Conservation (phyloP, 1,140 invertebrate genomes). For the Sesamia nonagrioides region DNA sequence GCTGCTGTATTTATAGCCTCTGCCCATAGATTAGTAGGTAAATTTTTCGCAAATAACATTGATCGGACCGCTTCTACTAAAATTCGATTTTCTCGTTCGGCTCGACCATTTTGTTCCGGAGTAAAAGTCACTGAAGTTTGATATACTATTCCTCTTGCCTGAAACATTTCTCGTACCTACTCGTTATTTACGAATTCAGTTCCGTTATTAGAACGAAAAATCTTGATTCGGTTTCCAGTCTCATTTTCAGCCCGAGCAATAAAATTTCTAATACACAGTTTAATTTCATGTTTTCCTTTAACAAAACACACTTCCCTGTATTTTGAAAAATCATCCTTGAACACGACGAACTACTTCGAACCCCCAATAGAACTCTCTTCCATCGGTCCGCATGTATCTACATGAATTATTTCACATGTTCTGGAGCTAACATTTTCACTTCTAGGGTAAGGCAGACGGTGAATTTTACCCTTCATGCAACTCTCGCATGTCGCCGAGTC, state of each 20-base stretch:
- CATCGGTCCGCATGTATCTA: slow-evolving; percentile 62
- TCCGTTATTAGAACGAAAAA: slow-evolving; percentile 75
- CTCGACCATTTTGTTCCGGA: slow-evolving; percentile 82
- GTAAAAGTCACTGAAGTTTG: slow-evolving; percentile 73
- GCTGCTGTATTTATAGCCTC: neutral
- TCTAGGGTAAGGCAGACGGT: slow-evolving; percentile 61
- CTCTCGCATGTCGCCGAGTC: slow-evolving; percentile 62
- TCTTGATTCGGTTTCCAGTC: slow-evolving; percentile 52
- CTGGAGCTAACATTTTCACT: slow-evolving; percentile 53
- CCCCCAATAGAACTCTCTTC: slow-evolving; percentile 49
- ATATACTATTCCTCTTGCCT: slow-evolving; percentile 65
- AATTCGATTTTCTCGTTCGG: slow-evolving; percentile 77
- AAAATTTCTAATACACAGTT: slow-evolving; percentile 64
- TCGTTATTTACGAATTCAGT: slow-evolving; percentile 73
- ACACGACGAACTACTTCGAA: slow-evolving; percentile 50
- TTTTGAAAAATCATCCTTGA: slow-evolving; percentile 78
- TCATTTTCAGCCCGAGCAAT: slow-evolving; percentile 64
- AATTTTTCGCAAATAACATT: slow-evolving; percentile 4
- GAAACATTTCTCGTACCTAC: slow-evolving; percentile 60
- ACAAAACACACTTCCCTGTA: slow-evolving; percentile 74
- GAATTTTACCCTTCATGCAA: slow-evolving; percentile 74
- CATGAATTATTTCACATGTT: slow-evolving; percentile 74
- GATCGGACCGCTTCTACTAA: slow-evolving; percentile 57
- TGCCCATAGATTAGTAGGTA: neutral
- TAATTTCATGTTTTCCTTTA: slow-evolving; percentile 72